Conservation (phyloP, 2,113 vertebrate genomes). For the Oreochromis spilurus region DNA sequence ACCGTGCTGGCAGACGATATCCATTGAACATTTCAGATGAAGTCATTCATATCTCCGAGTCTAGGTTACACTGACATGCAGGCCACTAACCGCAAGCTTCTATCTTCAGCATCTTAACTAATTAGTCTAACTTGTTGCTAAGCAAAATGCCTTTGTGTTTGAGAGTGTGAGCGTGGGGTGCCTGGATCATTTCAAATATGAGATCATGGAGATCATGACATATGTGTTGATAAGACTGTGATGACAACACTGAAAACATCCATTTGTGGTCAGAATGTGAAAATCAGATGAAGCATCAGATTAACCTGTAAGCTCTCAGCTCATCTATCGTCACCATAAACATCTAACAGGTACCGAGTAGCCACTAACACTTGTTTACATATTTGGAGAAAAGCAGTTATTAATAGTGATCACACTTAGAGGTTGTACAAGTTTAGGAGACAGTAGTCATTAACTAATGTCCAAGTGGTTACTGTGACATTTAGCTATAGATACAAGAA, state of each 20-base stretch:
- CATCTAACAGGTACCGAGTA: too few relatives aligned
- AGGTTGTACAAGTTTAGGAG: not conserved
- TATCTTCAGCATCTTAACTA: not conserved
- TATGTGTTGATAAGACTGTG: not conserved
- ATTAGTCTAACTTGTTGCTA: not conserved
- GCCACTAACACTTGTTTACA: not conserved
- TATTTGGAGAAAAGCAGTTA: not conserved
- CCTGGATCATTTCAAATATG: not conserved
- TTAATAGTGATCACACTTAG: not conserved
- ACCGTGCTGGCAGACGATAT: not conserved
- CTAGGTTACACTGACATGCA: constrained; percentile 7
- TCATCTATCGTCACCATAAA: not conserved
- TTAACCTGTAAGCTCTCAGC: not conserved
- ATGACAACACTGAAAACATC: not conserved
- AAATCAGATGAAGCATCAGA: not conserved
- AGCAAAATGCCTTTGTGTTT: not conserved
- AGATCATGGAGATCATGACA: not conserved
- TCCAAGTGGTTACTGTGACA: not conserved
- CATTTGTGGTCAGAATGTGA: not conserved
- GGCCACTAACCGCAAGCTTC: not conserved
- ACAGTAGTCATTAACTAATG: not conserved
- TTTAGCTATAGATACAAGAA: not conserved
- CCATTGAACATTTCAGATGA: constrained; percentile 36
- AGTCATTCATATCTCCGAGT: constrained; percentile 16
- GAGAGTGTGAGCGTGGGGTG: too few relatives aligned